Base-by-base conservation (phyloP, 2,888 invertebrate genomes). In the Germaria angustata region DNA sequence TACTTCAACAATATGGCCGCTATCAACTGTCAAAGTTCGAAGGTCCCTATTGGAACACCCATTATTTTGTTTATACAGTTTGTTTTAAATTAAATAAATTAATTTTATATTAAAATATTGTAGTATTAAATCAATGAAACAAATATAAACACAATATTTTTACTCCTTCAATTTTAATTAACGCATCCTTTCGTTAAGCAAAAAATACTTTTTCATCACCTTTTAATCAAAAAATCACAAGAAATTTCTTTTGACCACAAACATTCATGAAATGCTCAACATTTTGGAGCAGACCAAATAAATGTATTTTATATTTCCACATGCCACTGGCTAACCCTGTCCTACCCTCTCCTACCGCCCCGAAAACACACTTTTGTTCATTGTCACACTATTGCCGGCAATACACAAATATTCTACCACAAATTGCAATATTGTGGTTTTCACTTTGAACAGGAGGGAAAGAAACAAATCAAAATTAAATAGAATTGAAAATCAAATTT, bases 351-450 rank as follows among this genome's bases (percentile, higher is more conserved):
- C 7, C 11, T 5, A 28, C 6, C 6, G 3, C 28, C 6, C 6
- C 28, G 28, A 3, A 5, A 6, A 28, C 28, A 28, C 6, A 28
- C 28, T 28, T 6, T 44, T 22, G 4, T 11, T 4, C 15, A 15
- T 8, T 13, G 17, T 4, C 53, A 34, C 34, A 36, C 24, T 20
- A 17, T 13, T 66, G 32, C n/a, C 46, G 34, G 55, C 39, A 20
- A 36, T 2, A 34, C 24, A 20, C 28, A 44, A n/a, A 5, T 57
- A 22, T 41, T 41, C 3, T 13, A 51, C 68, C 68, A 61, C 76
- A 77, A 77, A 44, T 32, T 61, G 41, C 59, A 68, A 59, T 49
- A 24, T 77, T 77, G 76, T 77, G 76, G 68, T 68, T 75, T 65
- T 6, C n/a, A 68, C 20, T 49, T 22, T 28, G 49, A 65, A 28